Conservation (phyloP, 2,113 vertebrate genomes). For the Diadophis punctatus region DNA sequence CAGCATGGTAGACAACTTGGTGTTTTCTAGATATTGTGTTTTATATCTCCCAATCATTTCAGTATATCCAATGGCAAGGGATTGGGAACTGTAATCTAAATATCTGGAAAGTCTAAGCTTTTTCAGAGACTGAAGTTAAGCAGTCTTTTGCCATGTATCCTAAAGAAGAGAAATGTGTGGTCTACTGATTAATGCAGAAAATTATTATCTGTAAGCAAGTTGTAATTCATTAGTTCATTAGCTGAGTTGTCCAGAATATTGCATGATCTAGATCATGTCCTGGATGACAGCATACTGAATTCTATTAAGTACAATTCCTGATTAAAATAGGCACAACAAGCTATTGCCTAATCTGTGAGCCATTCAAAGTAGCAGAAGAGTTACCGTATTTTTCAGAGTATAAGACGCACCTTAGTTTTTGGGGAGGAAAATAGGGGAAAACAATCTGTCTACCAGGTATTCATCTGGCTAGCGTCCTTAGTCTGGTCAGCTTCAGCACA, state of each 20-base stretch:
- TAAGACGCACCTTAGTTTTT: no score
- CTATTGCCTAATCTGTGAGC: rapidly evolving
- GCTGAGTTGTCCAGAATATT: not conserved
- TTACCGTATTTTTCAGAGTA: no score
- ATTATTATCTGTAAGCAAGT: not conserved
- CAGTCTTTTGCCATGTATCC: not conserved
- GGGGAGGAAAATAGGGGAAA: no score
- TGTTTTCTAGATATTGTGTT: not conserved
- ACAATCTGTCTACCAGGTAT: no score
- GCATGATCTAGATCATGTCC: not conserved
- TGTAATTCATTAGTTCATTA: not conserved
- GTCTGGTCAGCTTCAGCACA: no score
- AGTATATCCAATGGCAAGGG: not conserved
- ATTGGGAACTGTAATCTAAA: not conserved
- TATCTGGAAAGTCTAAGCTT: not conserved
- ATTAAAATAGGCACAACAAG: not conserved
- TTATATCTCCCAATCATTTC: not conserved
- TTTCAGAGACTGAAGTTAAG: not conserved
- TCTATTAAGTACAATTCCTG: not conserved
- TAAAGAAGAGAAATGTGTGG: not conserved
- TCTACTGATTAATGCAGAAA: not conserved
- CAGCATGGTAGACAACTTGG: not conserved
- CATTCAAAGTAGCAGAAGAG: slow-evolving; percentile 7
- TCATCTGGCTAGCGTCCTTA: no score
- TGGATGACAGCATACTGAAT: not conserved